These are phyloP conservation scores for Mactromeris polynyma DNA, from an alignment of 2,888 invertebrate genomes.

Conservation along the genomic window DNA sequence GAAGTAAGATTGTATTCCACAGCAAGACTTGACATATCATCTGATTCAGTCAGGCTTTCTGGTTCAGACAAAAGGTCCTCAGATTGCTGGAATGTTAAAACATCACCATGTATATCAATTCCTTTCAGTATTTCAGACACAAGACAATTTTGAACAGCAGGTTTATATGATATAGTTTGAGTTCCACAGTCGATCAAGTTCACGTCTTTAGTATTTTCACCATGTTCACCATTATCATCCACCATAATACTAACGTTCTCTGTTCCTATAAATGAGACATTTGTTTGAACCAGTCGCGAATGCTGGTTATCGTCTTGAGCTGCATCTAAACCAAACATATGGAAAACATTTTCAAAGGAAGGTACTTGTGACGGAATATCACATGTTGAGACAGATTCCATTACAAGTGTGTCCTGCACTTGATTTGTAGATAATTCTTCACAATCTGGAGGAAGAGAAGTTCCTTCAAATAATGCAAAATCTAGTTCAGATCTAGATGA, in stretches of 20 bases:
- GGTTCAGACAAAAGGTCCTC: background rate
- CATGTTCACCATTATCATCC: conserved; percentile 52
- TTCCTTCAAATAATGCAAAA: background rate
- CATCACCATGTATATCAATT: conserved; percentile 26
- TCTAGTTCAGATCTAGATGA: conserved; percentile 12
- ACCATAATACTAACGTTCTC: conserved; percentile 39
- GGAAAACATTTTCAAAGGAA: conserved; percentile 52
- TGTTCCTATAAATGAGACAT: conserved; percentile 46
- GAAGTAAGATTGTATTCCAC: conserved; percentile 5
- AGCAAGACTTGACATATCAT: background rate
- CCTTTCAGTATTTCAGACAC: conserved; percentile 15
- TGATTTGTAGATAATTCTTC: background rate
- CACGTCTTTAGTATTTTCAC: conserved; percentile 46
- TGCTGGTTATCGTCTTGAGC: background rate
- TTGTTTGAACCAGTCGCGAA: conserved; percentile 48
- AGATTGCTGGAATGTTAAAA: background rate
- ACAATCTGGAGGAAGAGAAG: background rate
- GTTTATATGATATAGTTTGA: conserved; percentile 23
- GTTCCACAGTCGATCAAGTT: conserved; percentile 15
- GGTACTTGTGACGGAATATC: conserved; percentile 41
- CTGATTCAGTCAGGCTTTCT: conserved; percentile 1
- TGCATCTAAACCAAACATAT: conserved; percentile 39
- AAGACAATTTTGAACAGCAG: background rate
- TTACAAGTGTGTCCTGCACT: background rate
- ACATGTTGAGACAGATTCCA: background rate